Evolutionary conservation across 2,797 vertebrate species (phyloP).

Genomic region (Sebastes diaconus): DNA sequence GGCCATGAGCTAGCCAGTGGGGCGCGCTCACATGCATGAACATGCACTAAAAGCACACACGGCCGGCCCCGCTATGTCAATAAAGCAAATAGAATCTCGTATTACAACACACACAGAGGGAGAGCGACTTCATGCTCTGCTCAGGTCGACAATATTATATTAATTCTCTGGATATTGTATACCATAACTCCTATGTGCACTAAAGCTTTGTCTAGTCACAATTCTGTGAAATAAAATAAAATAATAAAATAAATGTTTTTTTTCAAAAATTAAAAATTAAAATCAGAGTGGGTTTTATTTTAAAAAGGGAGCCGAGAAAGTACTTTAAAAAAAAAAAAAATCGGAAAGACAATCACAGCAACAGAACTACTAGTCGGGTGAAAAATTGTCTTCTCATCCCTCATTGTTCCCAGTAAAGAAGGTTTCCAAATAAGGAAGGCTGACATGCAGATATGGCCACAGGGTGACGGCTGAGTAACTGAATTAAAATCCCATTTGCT

Average conservation of each 20-base stretch:
- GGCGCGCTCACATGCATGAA: too few relatives aligned
- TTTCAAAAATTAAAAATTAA: background rate
- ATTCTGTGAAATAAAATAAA: background rate
- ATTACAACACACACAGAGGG: background rate
- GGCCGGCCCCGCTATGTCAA: background rate
- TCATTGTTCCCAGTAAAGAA: conserved; percentile 61
- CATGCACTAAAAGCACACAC: too few relatives aligned
- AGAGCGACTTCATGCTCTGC: background rate
- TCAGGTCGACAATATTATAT: too few relatives aligned
- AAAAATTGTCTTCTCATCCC: conserved; percentile 41
- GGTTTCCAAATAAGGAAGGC: conserved; percentile 59
- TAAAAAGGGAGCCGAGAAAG: background rate
- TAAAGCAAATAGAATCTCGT: background rate
- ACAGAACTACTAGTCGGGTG: conserved; percentile 17
- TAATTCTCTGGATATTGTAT: too few relatives aligned
- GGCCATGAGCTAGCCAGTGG: too few relatives aligned
- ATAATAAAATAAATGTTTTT: background rate
- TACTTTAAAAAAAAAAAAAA: background rate
- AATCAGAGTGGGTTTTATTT: background rate
- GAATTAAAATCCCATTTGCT: conserved; percentile 81
- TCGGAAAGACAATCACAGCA: conserved; percentile 32
- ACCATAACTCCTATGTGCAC: background rate
- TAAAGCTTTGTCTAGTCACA: background rate
- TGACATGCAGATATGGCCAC: conserved; percentile 72
- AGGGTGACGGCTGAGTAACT: conserved; percentile 76